Base-by-base conservation (phyloP, 2,888 invertebrate species). In the Pyrochroa serraticornis region DNA sequence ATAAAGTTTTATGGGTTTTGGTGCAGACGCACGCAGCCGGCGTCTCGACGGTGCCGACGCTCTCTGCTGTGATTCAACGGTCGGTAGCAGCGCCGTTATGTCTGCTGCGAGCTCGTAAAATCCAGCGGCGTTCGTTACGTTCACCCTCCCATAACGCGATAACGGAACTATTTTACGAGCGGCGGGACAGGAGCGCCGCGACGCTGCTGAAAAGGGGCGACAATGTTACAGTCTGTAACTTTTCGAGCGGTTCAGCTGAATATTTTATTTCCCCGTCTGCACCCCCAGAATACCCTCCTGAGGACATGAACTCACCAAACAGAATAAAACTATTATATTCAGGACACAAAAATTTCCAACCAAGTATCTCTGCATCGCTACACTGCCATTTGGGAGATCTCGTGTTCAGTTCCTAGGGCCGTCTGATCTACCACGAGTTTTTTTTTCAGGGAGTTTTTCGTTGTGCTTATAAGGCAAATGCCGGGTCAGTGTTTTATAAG, bases 1-100 rank as follows among this genome's bases (percentile, higher is more conserved):
- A 76, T 79, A 79, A 79, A 79, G 77, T 79, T 79, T 79, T 79
- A 79, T 78, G 77, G 77, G 72, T 74, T 71, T 73, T 68, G 71
- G 71, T 69, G 74, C 71, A 74, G 74, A 72, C 73, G 74, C 72
- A 75, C 74, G 75, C 75, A 75, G 68, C 71, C 68, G 73, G 71
- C 75, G 75, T 71, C 76, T 72, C 76, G 75, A 72, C 75, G 72
- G 64, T 69, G 64, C 64, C 63, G 61, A 55, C 62, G 71, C 72
- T 63, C 71, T 68, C 54, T 65, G 71, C 72, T 68, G 71, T 72
- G 74, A 73, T 73, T 74, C 73, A 71, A 72, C 70, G 66, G 59
- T 44, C 71, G 71, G 67, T 60, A 68, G 71, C 66, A 72, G 71
- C 74, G 75, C 71, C 75, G 73, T 71, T 71, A 70, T 69, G 76